Base-by-base conservation (phyloP, 2,113 vertebrate species). In the Vimba vimba region DNA sequence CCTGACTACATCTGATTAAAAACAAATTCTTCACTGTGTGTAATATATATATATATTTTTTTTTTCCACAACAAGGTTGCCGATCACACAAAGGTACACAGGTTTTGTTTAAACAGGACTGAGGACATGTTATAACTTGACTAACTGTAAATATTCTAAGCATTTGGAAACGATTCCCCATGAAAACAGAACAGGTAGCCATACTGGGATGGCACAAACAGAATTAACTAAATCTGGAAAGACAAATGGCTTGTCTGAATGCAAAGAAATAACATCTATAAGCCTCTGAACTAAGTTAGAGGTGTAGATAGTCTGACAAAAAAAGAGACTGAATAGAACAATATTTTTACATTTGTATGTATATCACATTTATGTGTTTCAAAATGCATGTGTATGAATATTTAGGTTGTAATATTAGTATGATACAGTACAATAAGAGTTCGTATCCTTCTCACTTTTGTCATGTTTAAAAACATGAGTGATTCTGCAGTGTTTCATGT, bases 401-500 rank as follows among this genome's bases (percentile, higher is more conserved):
- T 27, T 75, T 50, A 47, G 12, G 13, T 11, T 55, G 47, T 55
- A 77, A 77, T 19, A 76, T 30, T 30, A 45, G 11, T 47, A 74
- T 15, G 5, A 75, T 25, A 25, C 71, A 75, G 39, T n/a, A 45
- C 71, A 45, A 13, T 45, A 3, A 25, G 23, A 74, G 43, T 25
- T 75, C 25, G 27, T 75, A 75, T 25, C 19, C 30, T 77, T 23
- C 30, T 59, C 30, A 60, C 11, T 43, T 60, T 62, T 17, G 23
- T 43, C 21, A 60, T 36, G 30, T 59, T 78, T 79, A 12, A 79
- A 78, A 79, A 62, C 79, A 64, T 64, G 39, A 30, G 36, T 27
- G 62, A 69, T 33, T 52, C 79, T 68, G 17, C 25, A 52, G 64
- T 68, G 79, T 82, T 82, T 82, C 60, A 82, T 52, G 62, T 52